Base-by-base conservation (phyloP, 2,113 vertebrate genomes). In the Eptesicus fuscus region DNA sequence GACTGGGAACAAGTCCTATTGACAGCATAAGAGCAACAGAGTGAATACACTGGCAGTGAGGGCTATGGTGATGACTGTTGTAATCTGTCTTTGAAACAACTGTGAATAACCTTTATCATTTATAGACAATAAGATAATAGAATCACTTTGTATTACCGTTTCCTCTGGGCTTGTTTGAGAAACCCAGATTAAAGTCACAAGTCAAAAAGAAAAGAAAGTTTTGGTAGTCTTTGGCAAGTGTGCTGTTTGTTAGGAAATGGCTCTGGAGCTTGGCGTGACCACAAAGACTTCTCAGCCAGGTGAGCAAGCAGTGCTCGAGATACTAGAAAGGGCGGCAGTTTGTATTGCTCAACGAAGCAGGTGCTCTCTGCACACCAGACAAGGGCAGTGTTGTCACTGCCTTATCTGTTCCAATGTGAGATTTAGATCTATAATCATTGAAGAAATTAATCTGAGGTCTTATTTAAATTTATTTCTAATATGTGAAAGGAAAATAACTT, bases 281-380 rank as follows among this genome's bases (percentile, higher is more conserved):
- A 32, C n/a, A 9, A 8, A 30, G 28, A 13, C 70, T 28, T 69
- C 42, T 76, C 65, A 18, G 53, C 63, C 1, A 51, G 11, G 23
- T 32, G 7, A 83, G 47, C 73, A n/a, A 18, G 70, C 32, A 5
- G 0, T 4, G 2, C 8, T 51, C 1, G 4, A 22, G 25, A 28
- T 23, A 32, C 0, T 2, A 69, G 44, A 44, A 35, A 44, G 23
- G 30, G 32, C 25, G 1, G 4, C 4, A 3, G 5, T 25, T 28
- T 5, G 3, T 22, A 0, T 2, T 18, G 3, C n/a, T 35, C 32
- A 13, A 2, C 0, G 0, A 25, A 53, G 16, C n/a, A 11, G 4
- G 51, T 9, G 51, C 9, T 4, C 49, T 14, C 17, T 35, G 87
- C 53, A 53, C 1, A 0, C 32, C n/a, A 20, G 2, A 5, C 10